Base-by-base conservation (phyloP, 2,888 invertebrate species). In the Philaethria dido region DNA sequence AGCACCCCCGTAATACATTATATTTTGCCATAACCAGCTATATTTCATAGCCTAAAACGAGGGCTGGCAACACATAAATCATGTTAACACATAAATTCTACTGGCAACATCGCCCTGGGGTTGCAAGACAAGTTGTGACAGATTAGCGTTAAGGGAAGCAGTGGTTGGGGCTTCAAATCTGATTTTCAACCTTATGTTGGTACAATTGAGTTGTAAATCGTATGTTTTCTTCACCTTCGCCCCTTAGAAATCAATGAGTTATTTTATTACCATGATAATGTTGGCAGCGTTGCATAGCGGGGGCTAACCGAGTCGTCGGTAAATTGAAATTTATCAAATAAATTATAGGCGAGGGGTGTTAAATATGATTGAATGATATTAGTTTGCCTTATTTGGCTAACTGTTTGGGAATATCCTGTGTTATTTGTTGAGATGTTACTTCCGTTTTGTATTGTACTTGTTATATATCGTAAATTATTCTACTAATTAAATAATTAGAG, bases 291-390 rank as follows among this genome's bases (percentile, higher is more conserved):
- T 78, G 73, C 76, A 79, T 81, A 85, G 66, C 60, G 50, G 86
- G 87, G 80, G 75, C 80, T 85, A 86, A 86, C 85, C 81, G 85
- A 86, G 84, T 87, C 81, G 86, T 83, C 75, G 70, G 83, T 81
- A 85, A 88, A 89, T 89, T 89, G 89, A 89, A 88, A 88, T 88
- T 88, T 88, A 92, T 91, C 88, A 84, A 86, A 91, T 91, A 89
- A 91, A 89, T 89, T 89, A 89, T 85, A 79, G 50, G 81, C 67
- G 65, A 70, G 72, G 69, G 72, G 75, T 69, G 74, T 72, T 72
- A 72, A 70, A 64, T 69, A 69, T 73, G 67, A 72, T 76, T 73
- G 72, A 71, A 72, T 70, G 66, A 66, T 68, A 62, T 66, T 69
- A 69, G 59, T 63, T 66, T 66, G 54, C 47, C 39, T 66, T 66